Evolutionary conservation across 2,797 vertebrate genomes (phyloP).

Genomic region (Acanthurus tractus): DNA sequence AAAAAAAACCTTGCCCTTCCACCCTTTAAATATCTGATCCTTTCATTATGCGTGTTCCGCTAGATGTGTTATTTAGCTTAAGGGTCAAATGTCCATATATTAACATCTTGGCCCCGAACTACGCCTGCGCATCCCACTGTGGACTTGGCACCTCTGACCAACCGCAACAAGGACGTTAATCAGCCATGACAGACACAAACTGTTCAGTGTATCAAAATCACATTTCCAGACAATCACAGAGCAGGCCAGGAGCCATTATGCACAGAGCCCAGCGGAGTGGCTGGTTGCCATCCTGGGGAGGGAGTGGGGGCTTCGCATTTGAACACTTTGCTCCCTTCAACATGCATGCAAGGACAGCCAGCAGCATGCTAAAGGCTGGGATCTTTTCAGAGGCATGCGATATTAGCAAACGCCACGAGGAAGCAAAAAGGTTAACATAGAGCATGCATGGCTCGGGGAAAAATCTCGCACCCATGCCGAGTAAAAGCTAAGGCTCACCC

Average conservation of each 20-base stretch:
- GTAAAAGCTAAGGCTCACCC: slow-evolving; percentile 8
- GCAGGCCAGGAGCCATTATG: slow-evolving; percentile 65
- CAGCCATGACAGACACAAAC: slow-evolving; percentile 80
- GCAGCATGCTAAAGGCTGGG: slow-evolving; percentile 45
- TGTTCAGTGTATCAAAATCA: slow-evolving; percentile 81
- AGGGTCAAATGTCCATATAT: slow-evolving; percentile 47
- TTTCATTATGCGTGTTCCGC: slow-evolving; percentile 20
- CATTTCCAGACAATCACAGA: slow-evolving; percentile 80
- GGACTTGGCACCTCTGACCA: slow-evolving; percentile 69
- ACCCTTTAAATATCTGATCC: slow-evolving; percentile 25
- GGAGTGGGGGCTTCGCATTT: slow-evolving; percentile 54
- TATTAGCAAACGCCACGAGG: slow-evolving; percentile 55
- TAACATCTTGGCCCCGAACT: slow-evolving; percentile 39
- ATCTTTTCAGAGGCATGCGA: slow-evolving; percentile 58
- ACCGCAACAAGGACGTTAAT: slow-evolving; percentile 76
- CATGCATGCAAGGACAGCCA: slow-evolving; percentile 51
- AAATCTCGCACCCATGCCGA: slow-evolving; percentile 30
- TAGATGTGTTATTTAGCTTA: slow-evolving; percentile 53
- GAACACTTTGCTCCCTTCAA: slow-evolving; percentile 53
- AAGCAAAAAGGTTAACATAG: slow-evolving; percentile 65
- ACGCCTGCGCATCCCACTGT: slow-evolving; percentile 43
- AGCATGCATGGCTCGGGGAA: slow-evolving; percentile 36
- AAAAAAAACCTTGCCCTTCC: slow-evolving; percentile 18
- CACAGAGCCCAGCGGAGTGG: slow-evolving; percentile 61
- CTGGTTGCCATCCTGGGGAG: slow-evolving; percentile 63